Base-by-base conservation (phyloP, 2,797 vertebrate genomes). In the Periparus ater region DNA sequence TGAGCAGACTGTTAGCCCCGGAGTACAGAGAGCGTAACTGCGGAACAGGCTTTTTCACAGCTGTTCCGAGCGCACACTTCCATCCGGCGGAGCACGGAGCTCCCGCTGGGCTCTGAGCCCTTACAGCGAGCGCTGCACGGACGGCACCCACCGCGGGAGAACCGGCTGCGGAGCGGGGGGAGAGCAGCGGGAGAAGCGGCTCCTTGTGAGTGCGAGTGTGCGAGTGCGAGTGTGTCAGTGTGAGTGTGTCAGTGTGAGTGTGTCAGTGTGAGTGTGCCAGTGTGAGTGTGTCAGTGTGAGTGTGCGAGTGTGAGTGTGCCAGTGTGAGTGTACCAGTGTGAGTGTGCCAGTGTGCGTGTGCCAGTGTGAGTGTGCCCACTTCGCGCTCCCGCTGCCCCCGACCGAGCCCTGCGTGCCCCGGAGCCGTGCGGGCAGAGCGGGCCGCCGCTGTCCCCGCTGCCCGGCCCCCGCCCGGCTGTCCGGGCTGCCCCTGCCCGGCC, bases 1-100 rank as follows among this genome's bases (percentile, higher is more conserved):
- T 7, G 29, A 63, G 4, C 27, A 42, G 51, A 7, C 13, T 16
- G 66, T 8, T 14, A 50, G 11, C 10, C n/a, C 7, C 5, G 2
- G 27, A 26, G 38, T 0, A 5, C 1, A 5, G 51, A 34, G 62
- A 12, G 17, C 9, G 0, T 8, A 25, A 14, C 38, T 0, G n/a
- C 1, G 53, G 20, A 29, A 38, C 25, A 3, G n/a, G 21, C 18
- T 50, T 53, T 61, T 26, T 0, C 53, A 8, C 63, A 19, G 54
- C 57, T 7, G 2, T 5, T 53, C 3, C 2, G 1, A 36, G 62
- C 3, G 22, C 54, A 7, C 55, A 1, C 5, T 27, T 14, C 23
- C 72, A 2, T 3, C 12, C 9, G 40, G 58, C 3, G 30, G 34
- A 6, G 27, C 5, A 3, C 23, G 3, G 58, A 47, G 63, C 58